Conservation (phyloP, 2,113 vertebrate genomes). For the Glaucidium brasilianum region DNA sequence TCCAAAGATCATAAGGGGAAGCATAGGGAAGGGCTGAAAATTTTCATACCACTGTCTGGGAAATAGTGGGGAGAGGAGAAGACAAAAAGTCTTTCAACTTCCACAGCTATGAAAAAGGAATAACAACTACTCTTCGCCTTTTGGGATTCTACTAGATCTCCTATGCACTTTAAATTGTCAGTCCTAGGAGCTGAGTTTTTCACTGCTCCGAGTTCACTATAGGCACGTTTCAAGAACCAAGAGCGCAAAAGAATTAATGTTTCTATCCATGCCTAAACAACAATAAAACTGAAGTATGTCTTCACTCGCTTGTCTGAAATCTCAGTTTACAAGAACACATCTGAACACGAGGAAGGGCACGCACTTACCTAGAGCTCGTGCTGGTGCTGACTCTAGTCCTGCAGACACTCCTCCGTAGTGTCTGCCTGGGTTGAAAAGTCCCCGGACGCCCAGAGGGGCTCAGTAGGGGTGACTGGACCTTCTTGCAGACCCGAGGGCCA, state of each 20-base stretch:
- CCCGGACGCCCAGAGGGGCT: accelerated
- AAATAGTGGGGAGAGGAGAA: not conserved
- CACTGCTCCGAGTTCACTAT: slow-evolving; percentile 51
- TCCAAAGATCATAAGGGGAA: slow-evolving; percentile 23
- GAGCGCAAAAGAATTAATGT: slow-evolving; percentile 74
- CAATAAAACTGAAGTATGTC: slow-evolving; percentile 80
- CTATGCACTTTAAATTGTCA: slow-evolving; percentile 56
- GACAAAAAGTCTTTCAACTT: not conserved
- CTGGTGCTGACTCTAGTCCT: not conserved
- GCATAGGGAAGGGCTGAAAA: slow-evolving; percentile 27
- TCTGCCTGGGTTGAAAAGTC: not conserved
- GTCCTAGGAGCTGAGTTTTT: slow-evolving; percentile 37
- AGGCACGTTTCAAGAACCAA: slow-evolving; percentile 64
- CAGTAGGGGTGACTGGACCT: accelerated
- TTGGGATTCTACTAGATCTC: slow-evolving; percentile 44
- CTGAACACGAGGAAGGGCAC: accelerated
- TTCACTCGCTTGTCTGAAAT: slow-evolving; percentile 66
- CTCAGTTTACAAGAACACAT: not conserved
- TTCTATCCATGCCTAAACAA: slow-evolving; percentile 79
- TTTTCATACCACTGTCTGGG: not conserved
- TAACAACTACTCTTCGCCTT: slow-evolving; percentile 2
- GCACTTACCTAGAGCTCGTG: accelerated
- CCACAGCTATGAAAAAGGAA: not conserved
- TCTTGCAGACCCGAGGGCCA: not conserved
- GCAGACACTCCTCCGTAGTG: accelerated